Evolutionary conservation across 2,888 invertebrate species (phyloP), one percentile per base, ranked within the genome.

Genomic region (Encarsia formosa): DNA sequence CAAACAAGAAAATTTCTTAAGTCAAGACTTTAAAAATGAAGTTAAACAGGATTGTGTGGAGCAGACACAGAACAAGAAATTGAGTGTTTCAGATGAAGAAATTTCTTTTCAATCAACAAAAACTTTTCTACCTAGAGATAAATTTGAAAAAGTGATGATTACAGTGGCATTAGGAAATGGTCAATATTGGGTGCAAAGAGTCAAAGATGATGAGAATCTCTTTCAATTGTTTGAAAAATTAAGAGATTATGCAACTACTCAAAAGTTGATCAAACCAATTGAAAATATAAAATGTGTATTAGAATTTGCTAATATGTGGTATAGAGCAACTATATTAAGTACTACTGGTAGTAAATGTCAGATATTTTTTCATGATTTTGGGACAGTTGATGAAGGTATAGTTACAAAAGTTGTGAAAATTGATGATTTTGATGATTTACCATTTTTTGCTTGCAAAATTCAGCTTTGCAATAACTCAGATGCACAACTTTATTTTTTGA

Each of bases 181-280:
- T 3, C 60, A 61, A 16, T 67, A 57, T 39, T 69, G 64, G 61
- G 53, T 68, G 5, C 64, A 64, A 13, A 66, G 54, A 35, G 4
- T 44, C 0, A 53, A 57, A 0, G 64, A 68, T 20, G 4, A 15
- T 0, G 8, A 23, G 0, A 31, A 35, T 8, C 31, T 68, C 1
- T 4, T 0, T 0, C 4, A 54, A 0, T 46, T 71, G 38, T 63
- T 65, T 60, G 2, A 0, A 0, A 22, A 56, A 4, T 45, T 71
- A 16, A 49, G 61, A 34, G 0, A 8, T 0, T 45, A 53, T 13
- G 61, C 44, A 1, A 6, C 32, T 0, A 29, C 34, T 4, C 39
- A 38, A 2, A 34, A 49, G 1, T 42, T 31, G 2, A 48, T 48
- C 20, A 49, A 39, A 2, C 35, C 49, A 0, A 35, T 54, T 13